Conservation (phyloP, 2,797 vertebrate genomes). For the Phalanger gymnotis region DNA sequence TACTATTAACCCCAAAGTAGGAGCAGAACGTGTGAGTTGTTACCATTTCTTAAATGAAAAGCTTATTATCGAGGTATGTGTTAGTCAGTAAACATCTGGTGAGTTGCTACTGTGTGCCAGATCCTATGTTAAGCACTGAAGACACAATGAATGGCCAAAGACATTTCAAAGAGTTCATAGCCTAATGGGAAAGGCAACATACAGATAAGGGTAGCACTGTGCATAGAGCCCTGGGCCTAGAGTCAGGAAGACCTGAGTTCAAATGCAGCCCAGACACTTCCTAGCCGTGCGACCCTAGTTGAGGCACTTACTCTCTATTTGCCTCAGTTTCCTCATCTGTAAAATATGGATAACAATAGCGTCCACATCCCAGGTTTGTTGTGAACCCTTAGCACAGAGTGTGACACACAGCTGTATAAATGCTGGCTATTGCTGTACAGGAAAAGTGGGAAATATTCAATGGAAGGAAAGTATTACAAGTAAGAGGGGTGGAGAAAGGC, state of each 20-base stretch:
- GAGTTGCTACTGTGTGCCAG: not conserved
- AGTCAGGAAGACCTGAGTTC: not conserved
- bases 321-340: not conserved
- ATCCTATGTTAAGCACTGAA: not conserved
- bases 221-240: not conserved
- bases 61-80: not conserved
- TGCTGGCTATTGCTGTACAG: not conserved
- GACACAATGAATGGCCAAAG: not conserved
- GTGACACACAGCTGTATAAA: not conserved
- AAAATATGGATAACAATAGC: not conserved
- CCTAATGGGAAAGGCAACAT: not conserved
- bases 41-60: not conserved
- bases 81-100: not conserved
- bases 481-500: not conserved
- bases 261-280: not conserved
- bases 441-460: not conserved
- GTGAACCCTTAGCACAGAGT: not conserved
- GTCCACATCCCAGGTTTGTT: not conserved
- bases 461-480: not conserved
- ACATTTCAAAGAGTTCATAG: not conserved
- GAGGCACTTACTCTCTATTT: not conserved
- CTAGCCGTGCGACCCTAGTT: not conserved
- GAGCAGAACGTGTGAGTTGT: not conserved
- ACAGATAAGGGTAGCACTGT: not conserved
- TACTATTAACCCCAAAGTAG: too few relatives aligned